A percentile compares a stretch with the other conserved stretches of the same genome.
Conservation (phyloP, 2,113 vertebrate species). For the Psilopogon haemacephalus region DNA sequence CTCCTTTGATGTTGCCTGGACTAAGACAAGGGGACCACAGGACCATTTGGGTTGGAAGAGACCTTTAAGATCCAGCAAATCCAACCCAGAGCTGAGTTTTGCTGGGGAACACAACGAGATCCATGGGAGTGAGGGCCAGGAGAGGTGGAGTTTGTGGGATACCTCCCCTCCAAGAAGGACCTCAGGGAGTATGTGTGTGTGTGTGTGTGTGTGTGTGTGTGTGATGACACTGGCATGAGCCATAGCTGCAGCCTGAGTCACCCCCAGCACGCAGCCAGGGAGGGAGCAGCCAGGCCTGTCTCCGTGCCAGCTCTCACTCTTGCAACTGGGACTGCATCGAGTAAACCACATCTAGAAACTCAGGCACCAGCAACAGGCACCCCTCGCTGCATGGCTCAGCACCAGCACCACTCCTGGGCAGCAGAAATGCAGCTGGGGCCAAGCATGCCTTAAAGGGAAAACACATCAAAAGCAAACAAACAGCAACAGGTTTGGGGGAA, state of each 20-base stretch:
- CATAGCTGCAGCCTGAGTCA: constrained; percentile 43
- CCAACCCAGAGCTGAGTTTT: not conserved
- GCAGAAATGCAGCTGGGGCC: not conserved
- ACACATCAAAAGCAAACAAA: not conserved
- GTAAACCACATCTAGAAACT: not conserved
- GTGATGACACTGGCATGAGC: not conserved
- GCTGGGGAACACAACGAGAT: not conserved
- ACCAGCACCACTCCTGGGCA: not conserved
- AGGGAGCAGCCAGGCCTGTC: not conserved
- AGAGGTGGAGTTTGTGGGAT: not conserved
- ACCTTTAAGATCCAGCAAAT: no score
- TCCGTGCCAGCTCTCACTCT: not conserved
- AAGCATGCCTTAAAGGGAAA: accelerated
- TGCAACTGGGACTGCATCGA: not conserved
- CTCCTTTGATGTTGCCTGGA: not conserved
- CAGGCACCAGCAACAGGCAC: not conserved
- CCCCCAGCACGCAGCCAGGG: not conserved
- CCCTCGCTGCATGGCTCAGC: accelerated
- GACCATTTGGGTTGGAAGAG: no score
- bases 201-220: not conserved
- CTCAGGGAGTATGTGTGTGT: not conserved
- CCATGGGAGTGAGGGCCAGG: not conserved
- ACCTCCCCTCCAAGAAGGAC: not conserved
- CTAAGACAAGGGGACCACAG: not conserved
- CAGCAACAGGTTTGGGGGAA: accelerated